These are phyloP conservation scores for Muricea muricata DNA, from an alignment of 92 coral and sea anemone species.

Conservation along the genomic window DNA sequence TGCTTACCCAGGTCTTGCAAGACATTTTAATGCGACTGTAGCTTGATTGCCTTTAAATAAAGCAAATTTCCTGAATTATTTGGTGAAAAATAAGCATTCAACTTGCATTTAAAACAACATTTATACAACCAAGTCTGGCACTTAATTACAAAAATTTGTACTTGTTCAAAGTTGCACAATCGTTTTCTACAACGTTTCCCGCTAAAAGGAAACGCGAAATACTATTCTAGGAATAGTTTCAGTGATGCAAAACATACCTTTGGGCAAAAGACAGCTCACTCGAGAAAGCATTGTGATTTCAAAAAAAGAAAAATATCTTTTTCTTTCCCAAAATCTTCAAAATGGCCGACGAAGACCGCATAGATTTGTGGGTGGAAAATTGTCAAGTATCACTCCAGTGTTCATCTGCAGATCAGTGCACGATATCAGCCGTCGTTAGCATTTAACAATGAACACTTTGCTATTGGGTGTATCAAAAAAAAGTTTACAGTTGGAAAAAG, in stretches of 20 bases:
- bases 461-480: too few species aligned
- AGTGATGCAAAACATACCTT: neutral
- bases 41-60: conserved; percentile 34
- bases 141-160: neutral
- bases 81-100: neutral
- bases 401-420: too few species aligned
- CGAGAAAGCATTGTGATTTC: conserved; percentile 30
- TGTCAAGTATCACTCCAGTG: too few species aligned
- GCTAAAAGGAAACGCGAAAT: neutral
- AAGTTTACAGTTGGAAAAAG: too few species aligned
- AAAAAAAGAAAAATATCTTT: neutral
- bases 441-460: too few species aligned
- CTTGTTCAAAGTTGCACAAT: neutral
- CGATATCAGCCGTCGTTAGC: too few species aligned
- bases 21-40: conserved; percentile 28
- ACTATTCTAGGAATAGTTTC: neutral
- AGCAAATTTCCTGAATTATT: neutral
- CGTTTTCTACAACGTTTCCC: neutral
- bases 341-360: conserved; percentile 28
- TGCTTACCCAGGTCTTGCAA: conserved; percentile 44
- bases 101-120: too few species aligned
- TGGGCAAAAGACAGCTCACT: neutral
- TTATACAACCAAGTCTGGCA: neutral
- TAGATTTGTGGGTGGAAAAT: neutral
- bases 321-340: conserved; percentile 1